These are phyloP conservation scores for Potamarius usumacintae DNA, from an alignment of 2,113 vertebrate genomes.

Conservation along the genomic window DNA sequence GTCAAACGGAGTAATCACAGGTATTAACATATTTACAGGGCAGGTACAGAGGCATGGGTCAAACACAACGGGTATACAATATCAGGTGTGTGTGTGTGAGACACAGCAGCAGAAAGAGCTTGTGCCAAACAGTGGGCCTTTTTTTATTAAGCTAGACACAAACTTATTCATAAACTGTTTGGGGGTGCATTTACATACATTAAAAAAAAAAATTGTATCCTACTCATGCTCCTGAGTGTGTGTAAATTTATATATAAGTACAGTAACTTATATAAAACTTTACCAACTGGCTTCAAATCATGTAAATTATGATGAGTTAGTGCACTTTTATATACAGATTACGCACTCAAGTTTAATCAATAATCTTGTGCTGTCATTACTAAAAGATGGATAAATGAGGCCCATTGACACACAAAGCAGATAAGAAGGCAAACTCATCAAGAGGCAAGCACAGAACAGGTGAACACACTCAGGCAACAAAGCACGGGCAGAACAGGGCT, in stretches of 20 bases:
- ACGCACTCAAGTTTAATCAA: no score
- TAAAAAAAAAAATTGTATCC: no score
- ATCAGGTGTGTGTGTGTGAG: no score
- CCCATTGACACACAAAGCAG: not conserved
- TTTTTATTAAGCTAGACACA: no score
- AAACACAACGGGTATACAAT: not conserved
- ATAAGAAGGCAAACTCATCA: not conserved
- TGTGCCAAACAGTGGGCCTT: not conserved
- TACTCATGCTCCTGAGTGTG: no score
- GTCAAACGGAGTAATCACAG: not conserved
- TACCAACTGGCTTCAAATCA: not conserved
- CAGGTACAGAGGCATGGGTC: not conserved
- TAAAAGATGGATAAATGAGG: not conserved
- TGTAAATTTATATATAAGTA: no score
- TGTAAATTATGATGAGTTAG: no score
- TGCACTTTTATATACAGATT: no score
- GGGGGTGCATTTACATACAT: not conserved
- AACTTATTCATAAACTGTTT: not conserved
- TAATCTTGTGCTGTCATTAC: no score
- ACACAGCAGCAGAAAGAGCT: not conserved
- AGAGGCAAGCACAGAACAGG: not conserved
- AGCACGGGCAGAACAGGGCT: not conserved
- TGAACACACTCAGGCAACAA: not conserved
- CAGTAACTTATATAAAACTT: not conserved
- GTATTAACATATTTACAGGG: not conserved